Evolutionary conservation across 2,797 vertebrate species (phyloP), one percentile per base, ranked within the genome.

Genomic region (Xenops minutus): DNA sequence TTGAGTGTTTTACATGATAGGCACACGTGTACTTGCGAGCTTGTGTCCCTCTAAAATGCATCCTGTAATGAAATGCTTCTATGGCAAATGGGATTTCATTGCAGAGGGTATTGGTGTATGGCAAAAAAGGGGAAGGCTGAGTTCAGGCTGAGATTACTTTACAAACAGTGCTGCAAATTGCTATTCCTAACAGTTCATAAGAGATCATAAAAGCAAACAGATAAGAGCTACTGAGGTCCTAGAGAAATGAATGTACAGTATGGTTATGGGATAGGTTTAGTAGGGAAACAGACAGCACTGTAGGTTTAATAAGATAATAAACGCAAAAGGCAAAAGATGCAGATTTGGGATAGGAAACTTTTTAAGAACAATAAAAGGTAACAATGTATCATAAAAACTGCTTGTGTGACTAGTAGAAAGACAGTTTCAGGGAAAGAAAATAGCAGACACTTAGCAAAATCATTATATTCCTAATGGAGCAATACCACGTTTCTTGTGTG

Each of bases 101-200:
- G 89, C 58, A 83, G 55, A 96, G 84, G 75, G 52, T 95, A 93
- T 93, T 30, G 0, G 92, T 16, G 29, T 63, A 49, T 81, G 87
- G 95, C 92, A 92, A 88, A 97, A 93, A 94, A 96, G 54, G 91
- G 72, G 73, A 96, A 88, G 79, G 66, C 92, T 81, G 88, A 85
- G 73, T 94, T 96, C 92, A 82, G 96, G 78, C 93, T 82, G 80
- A 96, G 96, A 96, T 92, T 96, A 49, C 93, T 97, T 97, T 97
- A 93, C 93, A 97, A 97, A 97, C 94, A 95, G 91, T 44, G 5
- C 96, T 94, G 94, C 89, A 97, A 97, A 97, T 97, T 97, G 91
- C 94, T 97, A 94, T 96, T 97, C 91, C 96, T 97, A 90, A 94
- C 92, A 96, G 96, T 96, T 97, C 96, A 83, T 96, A 92, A 95